Conservation (phyloP, 2,113 vertebrate species). For the Malaclemys terrapin region DNA sequence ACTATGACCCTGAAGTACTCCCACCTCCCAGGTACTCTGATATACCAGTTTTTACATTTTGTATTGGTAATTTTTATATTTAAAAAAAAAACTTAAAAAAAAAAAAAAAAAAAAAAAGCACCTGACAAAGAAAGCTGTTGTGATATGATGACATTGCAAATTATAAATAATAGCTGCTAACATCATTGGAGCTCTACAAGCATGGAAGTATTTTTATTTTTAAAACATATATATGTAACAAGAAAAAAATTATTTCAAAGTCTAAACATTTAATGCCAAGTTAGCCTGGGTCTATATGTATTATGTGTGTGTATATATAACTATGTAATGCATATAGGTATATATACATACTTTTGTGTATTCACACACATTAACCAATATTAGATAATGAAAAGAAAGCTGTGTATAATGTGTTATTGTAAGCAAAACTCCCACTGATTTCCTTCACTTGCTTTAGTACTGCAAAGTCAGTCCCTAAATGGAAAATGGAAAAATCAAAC, state of each 20-base stretch:
- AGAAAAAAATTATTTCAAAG: slow-evolving; percentile 10
- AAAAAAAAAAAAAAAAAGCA: background rate
- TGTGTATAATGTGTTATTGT: background rate
- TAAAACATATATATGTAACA: background rate
- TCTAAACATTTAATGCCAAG: slow-evolving; percentile 4
- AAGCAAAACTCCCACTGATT: background rate
- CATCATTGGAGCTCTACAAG: slow-evolving; percentile 47
- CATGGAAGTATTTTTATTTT: slow-evolving; percentile 49
- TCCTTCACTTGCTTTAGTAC: slow-evolving; percentile 5
- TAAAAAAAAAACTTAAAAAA: background rate
- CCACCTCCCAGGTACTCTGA: slow-evolving; percentile 19
- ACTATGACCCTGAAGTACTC: slow-evolving; percentile 9
- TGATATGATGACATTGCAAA: slow-evolving; percentile 59
- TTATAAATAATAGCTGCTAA: slow-evolving; percentile 53
- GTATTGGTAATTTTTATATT: slow-evolving; percentile 75
- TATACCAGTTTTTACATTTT: slow-evolving; percentile 70
- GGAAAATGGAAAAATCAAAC: background rate
- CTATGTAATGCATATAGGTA: slow-evolving; percentile 41
- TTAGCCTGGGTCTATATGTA: slow-evolving; percentile 18
- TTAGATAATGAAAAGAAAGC: background rate
- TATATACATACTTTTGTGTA: background rate
- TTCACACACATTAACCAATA: background rate
- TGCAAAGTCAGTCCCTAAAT: background rate
- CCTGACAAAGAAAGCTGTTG: background rate
- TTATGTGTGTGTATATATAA: slow-evolving; percentile 7